These are phyloP conservation scores for Formicarius rufipectus DNA, from an alignment of 2,113 vertebrate species.

Conservation along the genomic window DNA sequence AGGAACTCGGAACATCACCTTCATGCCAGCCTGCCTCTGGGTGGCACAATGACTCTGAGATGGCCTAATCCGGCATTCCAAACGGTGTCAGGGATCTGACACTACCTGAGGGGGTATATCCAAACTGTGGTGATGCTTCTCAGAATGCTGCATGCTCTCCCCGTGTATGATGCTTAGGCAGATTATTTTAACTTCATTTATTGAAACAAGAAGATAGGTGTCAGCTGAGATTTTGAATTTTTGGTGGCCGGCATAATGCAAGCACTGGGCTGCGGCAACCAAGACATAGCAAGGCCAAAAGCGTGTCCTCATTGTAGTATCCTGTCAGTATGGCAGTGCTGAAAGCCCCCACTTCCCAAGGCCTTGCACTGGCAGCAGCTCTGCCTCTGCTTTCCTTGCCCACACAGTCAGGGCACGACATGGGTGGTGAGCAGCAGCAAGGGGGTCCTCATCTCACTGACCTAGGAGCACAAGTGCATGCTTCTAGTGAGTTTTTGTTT, in stretches of 20 bases:
- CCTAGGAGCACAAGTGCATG: accelerated
- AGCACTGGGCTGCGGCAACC: background rate
- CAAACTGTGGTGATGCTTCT: background rate
- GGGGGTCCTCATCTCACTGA: accelerated
- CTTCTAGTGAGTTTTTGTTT: background rate
- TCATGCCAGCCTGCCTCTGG: background rate
- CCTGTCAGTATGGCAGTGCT: accelerated
- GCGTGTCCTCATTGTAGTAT: accelerated
- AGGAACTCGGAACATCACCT: background rate
- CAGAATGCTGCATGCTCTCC: background rate
- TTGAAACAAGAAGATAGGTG: background rate
- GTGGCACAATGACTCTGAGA: background rate
- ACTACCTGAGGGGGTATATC: background rate
- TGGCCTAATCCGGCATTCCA: accelerated
- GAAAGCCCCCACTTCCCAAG: background rate
- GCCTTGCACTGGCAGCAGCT: background rate
- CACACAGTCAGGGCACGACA: background rate
- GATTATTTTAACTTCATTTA: background rate
- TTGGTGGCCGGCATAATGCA: background rate
- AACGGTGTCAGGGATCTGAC: background rate
- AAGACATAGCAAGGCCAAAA: background rate
- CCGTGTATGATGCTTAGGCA: background rate
- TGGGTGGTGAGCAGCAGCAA: background rate
- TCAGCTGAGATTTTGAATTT: background rate
- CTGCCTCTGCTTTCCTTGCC: accelerated